Conservation (phyloP, 2,113 vertebrate genomes). For the Elanoides forficatus region DNA sequence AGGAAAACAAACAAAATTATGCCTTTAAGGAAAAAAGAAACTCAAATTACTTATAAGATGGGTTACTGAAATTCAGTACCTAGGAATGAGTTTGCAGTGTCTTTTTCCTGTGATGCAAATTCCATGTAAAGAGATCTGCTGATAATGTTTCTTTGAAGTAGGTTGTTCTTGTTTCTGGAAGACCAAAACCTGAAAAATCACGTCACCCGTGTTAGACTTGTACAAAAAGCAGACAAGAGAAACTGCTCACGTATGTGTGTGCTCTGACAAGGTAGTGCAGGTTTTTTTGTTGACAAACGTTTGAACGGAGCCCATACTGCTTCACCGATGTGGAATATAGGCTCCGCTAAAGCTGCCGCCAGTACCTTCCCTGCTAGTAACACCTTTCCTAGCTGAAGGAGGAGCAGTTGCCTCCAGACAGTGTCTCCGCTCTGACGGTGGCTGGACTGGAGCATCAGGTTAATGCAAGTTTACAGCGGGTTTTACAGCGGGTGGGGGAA, state of each 20-base stretch:
- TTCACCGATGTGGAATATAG: neutral
- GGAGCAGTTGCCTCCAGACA: neutral
- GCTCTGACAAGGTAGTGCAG: neutral
- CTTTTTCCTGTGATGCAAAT: neutral
- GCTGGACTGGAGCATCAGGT: neutral
- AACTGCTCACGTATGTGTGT: neutral
- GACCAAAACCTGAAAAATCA: neutral
- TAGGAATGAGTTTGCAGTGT: neutral
- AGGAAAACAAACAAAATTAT: neutral
- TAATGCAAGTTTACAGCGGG: neutral
- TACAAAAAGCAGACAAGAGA: neutral
- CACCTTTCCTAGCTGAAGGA: neutral
- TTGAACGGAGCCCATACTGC: neutral
- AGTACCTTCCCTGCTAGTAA: neutral
- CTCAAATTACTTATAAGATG: neutral
- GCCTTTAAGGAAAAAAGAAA: neutral
- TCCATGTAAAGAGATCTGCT: neutral
- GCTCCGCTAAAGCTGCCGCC: neutral
- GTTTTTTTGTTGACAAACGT: neutral
- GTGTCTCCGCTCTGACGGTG: neutral
- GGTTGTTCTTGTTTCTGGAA: neutral
- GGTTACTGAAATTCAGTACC: neutral
- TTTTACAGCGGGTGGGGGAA: neutral
- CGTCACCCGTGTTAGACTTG: neutral
- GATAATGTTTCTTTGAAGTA: neutral